Conservation (phyloP, 1,140 invertebrate genomes). For the Coenobita brevimanus region DNA sequence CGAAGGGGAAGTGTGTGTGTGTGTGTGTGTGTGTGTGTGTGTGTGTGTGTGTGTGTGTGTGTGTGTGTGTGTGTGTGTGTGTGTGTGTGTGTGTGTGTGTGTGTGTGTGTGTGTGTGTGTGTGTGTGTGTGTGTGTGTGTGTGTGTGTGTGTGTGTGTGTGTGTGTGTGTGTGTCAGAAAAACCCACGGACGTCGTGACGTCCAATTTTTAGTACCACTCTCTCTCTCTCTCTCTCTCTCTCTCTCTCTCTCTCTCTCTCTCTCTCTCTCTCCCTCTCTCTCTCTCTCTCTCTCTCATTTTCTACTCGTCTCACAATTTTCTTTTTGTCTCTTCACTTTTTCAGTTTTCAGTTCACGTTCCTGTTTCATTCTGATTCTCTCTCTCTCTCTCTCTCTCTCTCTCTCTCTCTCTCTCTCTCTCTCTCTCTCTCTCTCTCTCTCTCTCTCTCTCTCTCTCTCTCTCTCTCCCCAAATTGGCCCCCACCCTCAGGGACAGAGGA, state of each 20-base stretch:
- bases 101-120: slow-evolving; percentile 20
- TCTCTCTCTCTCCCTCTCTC: slow-evolving; percentile 29
- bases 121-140: not conserved
- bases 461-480: too few species aligned
- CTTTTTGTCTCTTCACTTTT: too few species aligned
- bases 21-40: too few species aligned
- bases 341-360: too few species aligned
- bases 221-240: too few species aligned
- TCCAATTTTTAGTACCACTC: not conserved
- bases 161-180: slow-evolving; percentile 13
- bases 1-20: too few species aligned
- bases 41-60: too few species aligned
- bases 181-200: not conserved
- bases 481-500: too few species aligned
- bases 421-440: not conserved
- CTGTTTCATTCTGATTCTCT: too few species aligned
- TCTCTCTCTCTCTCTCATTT: slow-evolving; percentile 24
- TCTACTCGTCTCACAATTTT: not conserved
- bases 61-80: too few species aligned
- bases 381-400: not conserved
- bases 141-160: slow-evolving; percentile 25
- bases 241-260: slow-evolving; percentile 8
- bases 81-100: not conserved
- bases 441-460: too few species aligned
- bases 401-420: not conserved